phyloP scores from a whole-genome alignment of 2,113 vertebrate genomes.

The Motacilla alba region DNA sequence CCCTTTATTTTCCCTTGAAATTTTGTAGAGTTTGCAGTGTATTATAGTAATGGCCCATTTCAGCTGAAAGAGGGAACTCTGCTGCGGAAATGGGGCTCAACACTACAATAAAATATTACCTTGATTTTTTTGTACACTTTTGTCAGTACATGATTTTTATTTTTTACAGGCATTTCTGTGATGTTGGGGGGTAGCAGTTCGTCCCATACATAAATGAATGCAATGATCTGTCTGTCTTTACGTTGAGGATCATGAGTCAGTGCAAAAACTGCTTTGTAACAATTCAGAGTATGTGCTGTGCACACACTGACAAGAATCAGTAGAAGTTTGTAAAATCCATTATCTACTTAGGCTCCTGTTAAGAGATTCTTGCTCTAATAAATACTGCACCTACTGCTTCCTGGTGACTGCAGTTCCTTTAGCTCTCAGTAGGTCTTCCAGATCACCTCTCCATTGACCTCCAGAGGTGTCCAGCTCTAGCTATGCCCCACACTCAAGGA shows the following conservation, averaged over 20 bases:
- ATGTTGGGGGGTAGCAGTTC: neutral
- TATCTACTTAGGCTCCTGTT: neutral
- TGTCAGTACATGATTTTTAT: neutral
- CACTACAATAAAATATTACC: neutral
- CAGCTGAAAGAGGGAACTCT: neutral
- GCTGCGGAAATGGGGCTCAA: neutral
- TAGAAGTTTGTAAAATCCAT: neutral
- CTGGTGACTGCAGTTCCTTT: neutral
- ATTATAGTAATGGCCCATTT: neutral
- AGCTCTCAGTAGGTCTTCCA: neutral
- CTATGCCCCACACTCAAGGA: neutral
- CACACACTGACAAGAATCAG: neutral
- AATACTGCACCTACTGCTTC: neutral
- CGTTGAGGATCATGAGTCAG: neutral
- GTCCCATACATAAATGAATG: neutral
- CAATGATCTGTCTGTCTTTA: neutral
- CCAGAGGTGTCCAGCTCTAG: neutral
- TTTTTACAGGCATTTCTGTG: neutral
- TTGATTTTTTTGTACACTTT: neutral
- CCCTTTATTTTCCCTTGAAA: slow-evolving; percentile 12
- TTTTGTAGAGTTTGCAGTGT: neutral
- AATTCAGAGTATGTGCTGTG: neutral
- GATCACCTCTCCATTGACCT: neutral
- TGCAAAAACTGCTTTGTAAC: neutral
- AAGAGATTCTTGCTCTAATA: neutral